These are phyloP conservation scores for Drosophila colorata DNA, from an alignment of 2,888 invertebrate genomes.

Conservation along the genomic window DNA sequence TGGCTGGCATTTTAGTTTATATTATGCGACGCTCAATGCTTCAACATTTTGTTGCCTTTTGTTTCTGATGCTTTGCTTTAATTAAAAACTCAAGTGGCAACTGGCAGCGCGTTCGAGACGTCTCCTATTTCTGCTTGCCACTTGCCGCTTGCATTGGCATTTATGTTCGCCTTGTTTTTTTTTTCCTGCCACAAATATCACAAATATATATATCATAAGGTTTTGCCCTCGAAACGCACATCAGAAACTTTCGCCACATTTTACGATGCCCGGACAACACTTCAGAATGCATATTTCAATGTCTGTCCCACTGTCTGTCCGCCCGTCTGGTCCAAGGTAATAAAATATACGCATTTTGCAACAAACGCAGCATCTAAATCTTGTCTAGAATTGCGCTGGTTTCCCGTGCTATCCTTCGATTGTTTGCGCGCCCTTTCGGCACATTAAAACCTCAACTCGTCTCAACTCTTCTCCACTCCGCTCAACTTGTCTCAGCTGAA, in stretches of 20 bases:
- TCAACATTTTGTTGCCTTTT: conserved; percentile 73
- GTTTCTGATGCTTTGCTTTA: conserved; percentile 69
- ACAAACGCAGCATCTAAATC: conserved; percentile 70
- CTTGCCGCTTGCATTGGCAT: conserved; percentile 29
- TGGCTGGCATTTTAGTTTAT: conserved; percentile 73
- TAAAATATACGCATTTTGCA: conserved; percentile 73
- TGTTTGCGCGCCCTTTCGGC: conserved; percentile 68
- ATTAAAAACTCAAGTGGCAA: conserved; percentile 78
- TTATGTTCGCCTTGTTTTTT: conserved; percentile 20
- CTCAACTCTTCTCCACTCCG: conserved; percentile 22
- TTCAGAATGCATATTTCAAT: conserved; percentile 74
- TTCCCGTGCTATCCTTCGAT: conserved; percentile 64
- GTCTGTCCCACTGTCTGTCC: conserved; percentile 30
- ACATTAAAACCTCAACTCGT: conserved; percentile 66
- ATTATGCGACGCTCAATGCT: conserved; percentile 39
- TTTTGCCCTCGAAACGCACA: conserved; percentile 33
- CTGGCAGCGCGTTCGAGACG: conserved; percentile 8
- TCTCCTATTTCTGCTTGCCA: conserved; percentile 14
- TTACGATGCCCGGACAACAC: conserved; percentile 70
- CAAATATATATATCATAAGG: conserved; percentile 47
- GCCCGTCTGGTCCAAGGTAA: conserved; percentile 64
- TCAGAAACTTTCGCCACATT: conserved; percentile 63
- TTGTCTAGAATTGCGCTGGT: conserved; percentile 65
- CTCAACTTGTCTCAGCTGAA: conserved; percentile 29
- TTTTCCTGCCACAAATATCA: conserved; percentile 46